Conservation (phyloP, 2,888 invertebrate genomes). For the Flexamia atlantica region DNA sequence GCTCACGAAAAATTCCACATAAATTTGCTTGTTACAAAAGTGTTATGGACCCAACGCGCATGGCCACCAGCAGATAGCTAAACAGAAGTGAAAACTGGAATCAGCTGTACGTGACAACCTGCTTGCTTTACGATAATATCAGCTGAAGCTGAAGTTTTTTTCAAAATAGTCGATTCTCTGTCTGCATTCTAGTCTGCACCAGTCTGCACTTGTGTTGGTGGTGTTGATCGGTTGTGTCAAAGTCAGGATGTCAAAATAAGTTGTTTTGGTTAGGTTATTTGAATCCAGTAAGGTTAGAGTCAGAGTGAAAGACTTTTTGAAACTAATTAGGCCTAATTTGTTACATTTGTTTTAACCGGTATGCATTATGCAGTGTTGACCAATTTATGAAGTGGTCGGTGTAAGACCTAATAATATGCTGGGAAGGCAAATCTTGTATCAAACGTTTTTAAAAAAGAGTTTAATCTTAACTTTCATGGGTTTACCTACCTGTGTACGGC, state of each 20-base stretch:
- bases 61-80: slow-evolving; percentile 52
- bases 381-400: not conserved
- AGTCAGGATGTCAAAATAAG: no score
- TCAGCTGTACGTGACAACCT: slow-evolving; percentile 58
- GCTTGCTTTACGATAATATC: not conserved
- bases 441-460: slow-evolving; percentile 26
- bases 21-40: slow-evolving; percentile 50
- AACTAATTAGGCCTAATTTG: no score
- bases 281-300: no score
- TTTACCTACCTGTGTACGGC: slow-evolving; percentile 37
- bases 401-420: slow-evolving; percentile 33
- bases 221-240: no score
- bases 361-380: not conserved
- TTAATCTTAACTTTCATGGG: slow-evolving; percentile 24
- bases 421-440: not conserved
- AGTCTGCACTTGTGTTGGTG: no score
- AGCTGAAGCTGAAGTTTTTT: not conserved
- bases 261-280: no score
- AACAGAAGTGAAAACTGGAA: slow-evolving; percentile 43
- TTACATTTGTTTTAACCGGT: no score
- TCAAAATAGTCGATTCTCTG: no score
- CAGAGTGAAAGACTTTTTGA: no score
- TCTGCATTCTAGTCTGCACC: no score
- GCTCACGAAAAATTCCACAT: slow-evolving; percentile 60
- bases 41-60: slow-evolving; percentile 54